Base-by-base conservation (phyloP, 2,888 invertebrate species). In the Apodemia mormo region DNA sequence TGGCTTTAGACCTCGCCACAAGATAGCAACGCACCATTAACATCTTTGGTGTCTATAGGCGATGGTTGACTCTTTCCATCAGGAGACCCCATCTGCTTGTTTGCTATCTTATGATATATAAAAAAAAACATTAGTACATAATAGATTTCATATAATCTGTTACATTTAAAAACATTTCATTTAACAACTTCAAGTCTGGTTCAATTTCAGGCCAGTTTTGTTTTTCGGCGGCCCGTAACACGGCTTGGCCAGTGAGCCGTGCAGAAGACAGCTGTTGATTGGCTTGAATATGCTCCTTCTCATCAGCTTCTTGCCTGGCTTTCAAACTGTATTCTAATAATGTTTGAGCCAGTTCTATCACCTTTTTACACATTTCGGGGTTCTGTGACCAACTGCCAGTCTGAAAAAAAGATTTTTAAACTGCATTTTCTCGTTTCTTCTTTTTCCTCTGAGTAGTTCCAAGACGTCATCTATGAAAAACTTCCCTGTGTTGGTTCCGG, bases 211-310 rank as follows among this genome's bases (percentile, higher is more conserved):
- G 85, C 88, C 89, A 93, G 76, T 85, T 88, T 78, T 90, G 93
- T 81, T 88, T 88, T 71, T 89, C 89, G 0, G 86, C 88, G 0
- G 94, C 93, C 58, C 93, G 85, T 49, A 94, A 79, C n/a, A 94
- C 94, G 0, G 94, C 94, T 69, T 95, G 94, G 1, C 91, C 91
- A 0, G 94, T 92, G n/a, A 95, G 81, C 0, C 95, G 85, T 0
- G 95, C 94, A 0, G 95, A 95, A 0, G 94, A 94, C 0, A 95
- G 76, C 73, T 94, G 94, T 14, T 95, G 95, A 22, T 94, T 89
- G 0, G 94, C 93, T 82, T 94, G 93, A 1, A 89, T 87, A 66
- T 90, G 91, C 30, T 94, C 94, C 10, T 89, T 90, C 2, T 90
- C 90, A 8, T 85, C 85, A 1, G 90, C 85, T 9, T 91, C 90